These are phyloP conservation scores for Anneissia japonica DNA, from an alignment of 35 echinoderm and acorn worm genomes.

Conservation along the genomic window DNA sequence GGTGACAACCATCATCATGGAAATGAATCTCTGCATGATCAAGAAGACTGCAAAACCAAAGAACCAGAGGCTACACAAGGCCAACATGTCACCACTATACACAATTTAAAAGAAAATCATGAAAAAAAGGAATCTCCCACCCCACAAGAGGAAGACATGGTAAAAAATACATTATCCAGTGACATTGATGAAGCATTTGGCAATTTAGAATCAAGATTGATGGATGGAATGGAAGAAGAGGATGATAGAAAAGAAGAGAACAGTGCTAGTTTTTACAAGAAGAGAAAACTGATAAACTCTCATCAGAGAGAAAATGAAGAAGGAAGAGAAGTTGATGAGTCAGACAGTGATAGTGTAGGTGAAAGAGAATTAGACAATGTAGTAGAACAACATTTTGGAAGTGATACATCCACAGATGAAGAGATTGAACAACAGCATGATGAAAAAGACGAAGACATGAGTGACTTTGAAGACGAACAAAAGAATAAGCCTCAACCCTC, in stretches of 20 bases:
- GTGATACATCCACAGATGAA: background rate
- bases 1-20: background rate
- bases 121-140: background rate
- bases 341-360: background rate
- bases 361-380: background rate
- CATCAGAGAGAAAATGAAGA: background rate
- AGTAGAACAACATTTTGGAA: background rate
- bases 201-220: background rate
- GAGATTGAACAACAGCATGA: background rate
- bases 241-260: background rate
- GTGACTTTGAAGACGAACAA: slow-evolving; percentile 53
- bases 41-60: background rate
- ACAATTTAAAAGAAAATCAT: background rate
- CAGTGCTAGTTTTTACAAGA: background rate
- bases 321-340: background rate
- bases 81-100: background rate
- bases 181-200: background rate
- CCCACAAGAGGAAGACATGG: background rate
- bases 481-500: slow-evolving; percentile 19
- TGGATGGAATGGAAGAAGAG: background rate
- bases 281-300: background rate
- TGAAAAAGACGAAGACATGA: background rate
- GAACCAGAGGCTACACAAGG: background rate
- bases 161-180: background rate
- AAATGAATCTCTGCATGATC: background rate